phyloP scores from a whole-genome alignment of 2,797 vertebrate species.

The Myotis findleyi region DNA sequence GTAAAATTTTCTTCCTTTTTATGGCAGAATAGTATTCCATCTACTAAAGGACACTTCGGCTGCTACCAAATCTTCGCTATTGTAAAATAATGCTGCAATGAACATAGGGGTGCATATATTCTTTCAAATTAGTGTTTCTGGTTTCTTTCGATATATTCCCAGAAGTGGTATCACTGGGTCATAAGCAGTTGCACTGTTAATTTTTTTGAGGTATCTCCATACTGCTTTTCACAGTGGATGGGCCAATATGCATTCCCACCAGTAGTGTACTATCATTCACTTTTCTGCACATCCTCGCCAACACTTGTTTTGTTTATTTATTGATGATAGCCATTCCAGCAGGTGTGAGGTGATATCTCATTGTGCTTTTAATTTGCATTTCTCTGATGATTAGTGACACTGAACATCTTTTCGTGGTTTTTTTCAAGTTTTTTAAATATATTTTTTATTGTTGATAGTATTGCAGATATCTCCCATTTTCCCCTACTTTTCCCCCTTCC shows the following conservation, averaged over 20 bases:
- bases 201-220: neutral
- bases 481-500: no score
- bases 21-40: neutral
- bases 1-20: neutral
- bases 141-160: neutral
- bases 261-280: neutral
- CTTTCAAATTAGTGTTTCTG: neutral
- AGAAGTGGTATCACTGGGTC: neutral
- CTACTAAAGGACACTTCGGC: neutral
- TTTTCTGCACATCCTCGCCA: neutral
- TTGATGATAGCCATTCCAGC: neutral
- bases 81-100: neutral
- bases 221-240: neutral
- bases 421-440: neutral
- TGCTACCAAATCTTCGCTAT: neutral
- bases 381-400: neutral
- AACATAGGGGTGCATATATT: neutral
- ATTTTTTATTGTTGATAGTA: no score
- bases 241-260: neutral
- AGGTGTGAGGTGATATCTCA: neutral
- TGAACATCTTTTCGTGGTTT: neutral
- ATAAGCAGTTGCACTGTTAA: neutral
- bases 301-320: neutral
- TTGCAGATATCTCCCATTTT: no score
- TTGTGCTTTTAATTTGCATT: neutral